Conservation (phyloP, 2,113 vertebrate genomes). For the Peucedramus taeniatus region DNA sequence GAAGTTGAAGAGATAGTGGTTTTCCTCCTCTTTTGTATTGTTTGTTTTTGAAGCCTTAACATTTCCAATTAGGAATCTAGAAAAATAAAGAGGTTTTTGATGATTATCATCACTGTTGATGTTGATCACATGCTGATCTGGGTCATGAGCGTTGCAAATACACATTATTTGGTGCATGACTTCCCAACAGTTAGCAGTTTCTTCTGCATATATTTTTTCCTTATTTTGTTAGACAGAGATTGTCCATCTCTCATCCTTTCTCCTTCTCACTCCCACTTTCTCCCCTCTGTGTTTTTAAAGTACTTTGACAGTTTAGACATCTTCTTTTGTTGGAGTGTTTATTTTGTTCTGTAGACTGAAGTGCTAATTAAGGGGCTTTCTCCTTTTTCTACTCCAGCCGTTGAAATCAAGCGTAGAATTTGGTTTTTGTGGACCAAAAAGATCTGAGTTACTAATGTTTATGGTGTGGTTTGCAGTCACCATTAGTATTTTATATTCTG, state of each 20-base stretch:
- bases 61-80: neutral
- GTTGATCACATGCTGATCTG: neutral
- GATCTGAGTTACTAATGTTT: neutral
- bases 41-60: neutral
- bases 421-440: neutral
- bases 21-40: accelerated
- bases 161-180: neutral
- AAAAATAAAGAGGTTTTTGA: neutral
- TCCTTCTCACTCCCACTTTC: neutral
- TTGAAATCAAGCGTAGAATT: neutral
- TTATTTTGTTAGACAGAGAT: neutral
- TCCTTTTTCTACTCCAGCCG: neutral
- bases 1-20: neutral
- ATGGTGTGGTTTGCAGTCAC: neutral
- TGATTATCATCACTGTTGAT: accelerated
- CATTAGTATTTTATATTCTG: neutral
- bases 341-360: neutral
- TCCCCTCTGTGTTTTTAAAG: neutral
- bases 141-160: neutral
- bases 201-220: neutral
- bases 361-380: neutral
- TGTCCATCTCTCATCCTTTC: neutral
- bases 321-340: neutral
- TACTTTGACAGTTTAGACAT: neutral
- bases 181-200: neutral